Evolutionary conservation across 2,113 vertebrate genomes (phyloP), one percentile per base, ranked within the genome.

Genomic region (Phaethon lepturus): DNA sequence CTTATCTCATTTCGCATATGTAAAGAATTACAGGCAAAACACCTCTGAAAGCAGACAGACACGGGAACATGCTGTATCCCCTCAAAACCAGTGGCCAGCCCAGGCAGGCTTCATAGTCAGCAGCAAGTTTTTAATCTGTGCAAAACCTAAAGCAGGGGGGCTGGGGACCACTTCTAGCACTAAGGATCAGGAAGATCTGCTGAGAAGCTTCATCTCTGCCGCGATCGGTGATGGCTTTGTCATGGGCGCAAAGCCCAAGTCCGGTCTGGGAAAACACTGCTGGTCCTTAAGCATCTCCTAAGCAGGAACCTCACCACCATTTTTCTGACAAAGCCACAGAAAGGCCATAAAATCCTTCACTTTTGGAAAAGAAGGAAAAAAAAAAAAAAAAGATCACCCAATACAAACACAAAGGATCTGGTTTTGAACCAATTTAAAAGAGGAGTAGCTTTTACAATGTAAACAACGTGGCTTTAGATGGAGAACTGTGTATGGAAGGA

Each of bases 161-260:
- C 13, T 69, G 20, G 11, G n/a, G 10, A 77, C 24, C 14, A 29
- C 50, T 50, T 52, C 49, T 38, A 38, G 17, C 44, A 31, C 31
- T 15, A 16, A 82, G 24, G 20, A 80, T 56, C 45, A 33, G 35
- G 26, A 45, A 11, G 15, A 66, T 35, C 68, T 76, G 45, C n/a
- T 42, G 53, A 42, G 50, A 23, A 64, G 31, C 24, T 86, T 82
- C 16, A 81, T 52, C n/a, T 94, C 17, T 67, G 26, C 50, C 56
- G n/a, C 0, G 0, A 2, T 0, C 3, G 0, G 18, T 28, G 62
- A 52, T 24, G 17, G 42, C 11, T 74, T 81, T 20, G 17, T 50
- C 56, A 63, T n/a, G 28, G 7, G 14, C 10, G 28, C 62, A 18
- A 24, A 73, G 49, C 38, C 50, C 35, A 68, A n/a, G 3, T 6